phyloP scores from a whole-genome alignment of 2,888 invertebrate species.

The Eilema griseolum region DNA sequence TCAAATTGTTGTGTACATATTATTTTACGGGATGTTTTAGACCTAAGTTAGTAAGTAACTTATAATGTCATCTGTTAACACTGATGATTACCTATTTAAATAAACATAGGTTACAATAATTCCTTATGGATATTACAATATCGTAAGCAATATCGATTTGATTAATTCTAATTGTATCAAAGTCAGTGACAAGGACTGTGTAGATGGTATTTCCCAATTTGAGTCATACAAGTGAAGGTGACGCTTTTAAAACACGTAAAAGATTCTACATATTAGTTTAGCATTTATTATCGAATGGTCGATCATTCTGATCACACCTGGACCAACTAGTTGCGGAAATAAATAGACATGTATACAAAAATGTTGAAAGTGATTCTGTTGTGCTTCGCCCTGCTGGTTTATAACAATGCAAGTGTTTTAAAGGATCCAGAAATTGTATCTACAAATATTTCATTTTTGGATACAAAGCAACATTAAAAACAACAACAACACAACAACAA shows the following conservation, averaged over 20 bases:
- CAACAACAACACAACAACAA: no score
- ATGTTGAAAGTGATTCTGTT: not conserved
- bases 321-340: not conserved
- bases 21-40: no score
- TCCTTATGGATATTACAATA: not conserved
- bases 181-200: constrained; percentile 24
- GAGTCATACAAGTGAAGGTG: not conserved
- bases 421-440: not conserved
- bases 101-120: not conserved
- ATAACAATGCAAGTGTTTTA: not conserved
- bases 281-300: not conserved
- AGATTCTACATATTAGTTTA: not conserved
- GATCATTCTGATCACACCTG: not conserved
- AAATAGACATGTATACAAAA: not conserved
- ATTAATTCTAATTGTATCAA: not conserved
- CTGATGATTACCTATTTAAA: no score
- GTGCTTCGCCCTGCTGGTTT: not conserved
- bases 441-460: not conserved
- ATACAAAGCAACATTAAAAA: not conserved
- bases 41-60: no score
- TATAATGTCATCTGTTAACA: no score
- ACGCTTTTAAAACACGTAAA: constrained; percentile 10
- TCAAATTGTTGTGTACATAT: no score
- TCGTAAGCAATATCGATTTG: not conserved
- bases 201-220: constrained; percentile 14